phyloP scores from a whole-genome alignment of 1,140 invertebrate genomes.

The Contarinia nasturtii region DNA sequence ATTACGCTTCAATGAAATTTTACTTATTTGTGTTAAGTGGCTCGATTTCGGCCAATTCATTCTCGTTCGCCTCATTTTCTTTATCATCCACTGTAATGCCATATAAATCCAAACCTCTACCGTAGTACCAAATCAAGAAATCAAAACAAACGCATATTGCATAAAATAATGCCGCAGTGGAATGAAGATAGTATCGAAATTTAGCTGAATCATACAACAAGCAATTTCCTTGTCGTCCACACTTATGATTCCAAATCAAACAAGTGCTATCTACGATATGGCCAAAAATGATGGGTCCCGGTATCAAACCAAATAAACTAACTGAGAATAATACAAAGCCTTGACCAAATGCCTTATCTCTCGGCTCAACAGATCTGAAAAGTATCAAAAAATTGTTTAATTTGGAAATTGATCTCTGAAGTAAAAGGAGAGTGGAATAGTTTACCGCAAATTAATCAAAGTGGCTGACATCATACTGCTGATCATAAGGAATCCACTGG shows the following conservation, averaged over 20 bases:
- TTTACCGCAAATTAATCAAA: no score
- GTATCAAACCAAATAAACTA: constrained; percentile 43
- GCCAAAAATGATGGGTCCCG: constrained; percentile 44
- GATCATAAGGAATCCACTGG: neutral
- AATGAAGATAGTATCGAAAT: constrained; percentile 36
- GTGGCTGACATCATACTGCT: no score
- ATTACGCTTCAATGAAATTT: no score
- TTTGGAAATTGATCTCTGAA: no score
- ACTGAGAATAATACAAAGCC: constrained; percentile 38
- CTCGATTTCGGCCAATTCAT: constrained; percentile 16
- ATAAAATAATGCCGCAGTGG: constrained; percentile 30
- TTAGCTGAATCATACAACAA: constrained; percentile 38
- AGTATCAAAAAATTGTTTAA: no score
- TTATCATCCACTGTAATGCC: constrained; percentile 27
- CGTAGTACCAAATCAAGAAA: constrained; percentile 32
- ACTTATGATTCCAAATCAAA: constrained; percentile 41
- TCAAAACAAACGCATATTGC: constrained; percentile 34
- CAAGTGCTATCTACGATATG: constrained; percentile 41
- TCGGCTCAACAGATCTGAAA: no score
- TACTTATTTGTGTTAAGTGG: no score
- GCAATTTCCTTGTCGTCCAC: constrained; percentile 38
- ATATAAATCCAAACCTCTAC: constrained; percentile 33
- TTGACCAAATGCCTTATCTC: constrained; percentile 42
- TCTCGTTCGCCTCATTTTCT: constrained; percentile 7
- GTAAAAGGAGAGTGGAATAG: no score